These are phyloP conservation scores for Plagiodera versicolora DNA, from an alignment of 2,888 invertebrate genomes.

Conservation along the genomic window DNA sequence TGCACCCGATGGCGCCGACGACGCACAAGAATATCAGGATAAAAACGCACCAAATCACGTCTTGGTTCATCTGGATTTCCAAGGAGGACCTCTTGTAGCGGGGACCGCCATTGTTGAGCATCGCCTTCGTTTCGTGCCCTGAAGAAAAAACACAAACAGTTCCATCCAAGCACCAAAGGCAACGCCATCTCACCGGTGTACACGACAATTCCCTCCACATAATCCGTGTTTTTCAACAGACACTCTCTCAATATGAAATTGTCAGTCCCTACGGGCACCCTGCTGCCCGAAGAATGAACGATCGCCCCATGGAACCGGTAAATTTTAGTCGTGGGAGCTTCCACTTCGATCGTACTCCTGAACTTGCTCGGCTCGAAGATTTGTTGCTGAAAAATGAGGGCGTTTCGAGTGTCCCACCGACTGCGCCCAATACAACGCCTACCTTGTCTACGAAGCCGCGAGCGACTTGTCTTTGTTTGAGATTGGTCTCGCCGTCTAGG, in stretches of 20 bases:
- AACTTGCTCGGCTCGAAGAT: constrained; percentile 81
- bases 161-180: constrained; percentile 9
- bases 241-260: constrained; percentile 93
- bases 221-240: constrained; percentile 94
- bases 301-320: constrained; percentile 92
- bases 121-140: constrained; percentile 96
- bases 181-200: constrained; percentile 83
- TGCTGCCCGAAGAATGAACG: constrained; percentile 75
- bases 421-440: constrained; percentile 20
- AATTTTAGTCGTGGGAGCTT: constrained; percentile 93
- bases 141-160: constrained; percentile 28
- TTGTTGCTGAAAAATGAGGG: constrained; percentile 59
- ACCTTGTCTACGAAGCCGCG: constrained; percentile 75
- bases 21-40: constrained; percentile 87
- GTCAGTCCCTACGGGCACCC: constrained; percentile 83
- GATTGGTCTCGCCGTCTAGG: constrained; percentile 93
- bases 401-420: no score
- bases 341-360: constrained; percentile 84
- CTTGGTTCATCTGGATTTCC: constrained; percentile 92
- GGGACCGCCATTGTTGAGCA: constrained; percentile 96
- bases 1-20: constrained; percentile 88
- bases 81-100: constrained; percentile 90
- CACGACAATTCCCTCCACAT: constrained; percentile 93
- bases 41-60: constrained; percentile 95
- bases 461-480: constrained; percentile 89